Evolutionary conservation across 2,113 vertebrate species (phyloP).

Genomic region (Anser brachyrhynchus): DNA sequence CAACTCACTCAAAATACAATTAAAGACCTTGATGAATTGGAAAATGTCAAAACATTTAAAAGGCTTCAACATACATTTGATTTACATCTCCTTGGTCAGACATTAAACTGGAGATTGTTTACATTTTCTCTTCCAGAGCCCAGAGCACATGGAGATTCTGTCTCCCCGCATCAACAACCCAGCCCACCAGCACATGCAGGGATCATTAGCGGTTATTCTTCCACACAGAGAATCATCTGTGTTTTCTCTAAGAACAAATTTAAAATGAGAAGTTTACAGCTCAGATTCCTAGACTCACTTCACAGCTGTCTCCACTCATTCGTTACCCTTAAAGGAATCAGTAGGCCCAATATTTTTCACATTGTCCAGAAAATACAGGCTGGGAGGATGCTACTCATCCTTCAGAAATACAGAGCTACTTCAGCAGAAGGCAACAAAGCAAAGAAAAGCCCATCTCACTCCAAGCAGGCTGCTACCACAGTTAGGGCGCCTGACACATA

Average conservation of each 20-base stretch:
- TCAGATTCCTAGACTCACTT: neutral
- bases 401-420: neutral
- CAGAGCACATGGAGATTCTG: constrained; percentile 1
- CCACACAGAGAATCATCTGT: neutral
- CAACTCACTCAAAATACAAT: constrained; percentile 81
- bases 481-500: neutral
- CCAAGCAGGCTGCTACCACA: neutral
- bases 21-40: constrained; percentile 77
- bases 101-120: constrained; percentile 51
- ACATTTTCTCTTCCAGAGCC: neutral
- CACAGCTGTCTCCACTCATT: fast-evolving
- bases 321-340: neutral
- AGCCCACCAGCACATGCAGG: neutral
- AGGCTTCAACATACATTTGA: constrained; percentile 58
- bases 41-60: constrained; percentile 76
- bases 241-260: neutral
- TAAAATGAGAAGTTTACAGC: neutral
- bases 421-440: neutral
- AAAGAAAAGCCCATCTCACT: neutral
- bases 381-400: neutral
- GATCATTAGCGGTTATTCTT: neutral
- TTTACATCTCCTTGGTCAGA: constrained; percentile 67
- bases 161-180: neutral
- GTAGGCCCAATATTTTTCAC: neutral
- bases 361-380: neutral